phyloP scores from a whole-genome alignment of 2,797 vertebrate genomes.

The Avahi laniger region DNA sequence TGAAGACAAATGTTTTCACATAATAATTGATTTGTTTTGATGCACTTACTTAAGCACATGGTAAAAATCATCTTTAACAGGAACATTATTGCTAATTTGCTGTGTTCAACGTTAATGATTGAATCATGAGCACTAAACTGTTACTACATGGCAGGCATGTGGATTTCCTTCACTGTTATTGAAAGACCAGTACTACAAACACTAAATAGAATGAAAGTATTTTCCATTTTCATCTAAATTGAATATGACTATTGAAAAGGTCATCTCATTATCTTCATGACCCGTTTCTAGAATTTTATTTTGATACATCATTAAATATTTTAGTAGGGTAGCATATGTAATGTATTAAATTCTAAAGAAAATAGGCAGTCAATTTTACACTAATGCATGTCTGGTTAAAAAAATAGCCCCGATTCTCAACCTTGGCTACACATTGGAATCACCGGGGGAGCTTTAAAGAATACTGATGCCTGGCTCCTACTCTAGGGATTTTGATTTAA shows the following conservation, averaged over 20 bases:
- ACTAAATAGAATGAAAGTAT: slow-evolving; percentile 8
- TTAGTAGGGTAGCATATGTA: not conserved
- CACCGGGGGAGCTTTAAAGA: not conserved
- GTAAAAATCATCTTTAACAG: slow-evolving; percentile 31
- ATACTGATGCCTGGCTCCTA: not conserved
- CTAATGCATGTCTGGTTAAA: not conserved
- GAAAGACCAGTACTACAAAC: not conserved
- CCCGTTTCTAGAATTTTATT: slow-evolving; percentile 40
- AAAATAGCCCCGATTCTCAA: not conserved
- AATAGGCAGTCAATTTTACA: not conserved
- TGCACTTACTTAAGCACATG: slow-evolving; percentile 30
- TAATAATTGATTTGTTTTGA: slow-evolving; percentile 38
- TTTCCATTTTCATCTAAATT: slow-evolving; percentile 28
- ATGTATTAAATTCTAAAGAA: slow-evolving; percentile 3
- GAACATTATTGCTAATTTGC: not conserved
- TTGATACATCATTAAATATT: slow-evolving; percentile 25
- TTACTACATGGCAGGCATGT: not conserved
- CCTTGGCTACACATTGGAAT: not conserved
- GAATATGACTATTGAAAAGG: slow-evolving; percentile 32
- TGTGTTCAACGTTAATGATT: not conserved
- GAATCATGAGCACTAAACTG: not conserved
- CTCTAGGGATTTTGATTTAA: slow-evolving; percentile 4
- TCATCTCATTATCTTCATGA: slow-evolving; percentile 20
- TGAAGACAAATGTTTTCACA: not conserved
- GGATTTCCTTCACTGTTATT: not conserved